phyloP scores from a whole-genome alignment of 2,797 vertebrate genomes.

The Carduelis carduelis region DNA sequence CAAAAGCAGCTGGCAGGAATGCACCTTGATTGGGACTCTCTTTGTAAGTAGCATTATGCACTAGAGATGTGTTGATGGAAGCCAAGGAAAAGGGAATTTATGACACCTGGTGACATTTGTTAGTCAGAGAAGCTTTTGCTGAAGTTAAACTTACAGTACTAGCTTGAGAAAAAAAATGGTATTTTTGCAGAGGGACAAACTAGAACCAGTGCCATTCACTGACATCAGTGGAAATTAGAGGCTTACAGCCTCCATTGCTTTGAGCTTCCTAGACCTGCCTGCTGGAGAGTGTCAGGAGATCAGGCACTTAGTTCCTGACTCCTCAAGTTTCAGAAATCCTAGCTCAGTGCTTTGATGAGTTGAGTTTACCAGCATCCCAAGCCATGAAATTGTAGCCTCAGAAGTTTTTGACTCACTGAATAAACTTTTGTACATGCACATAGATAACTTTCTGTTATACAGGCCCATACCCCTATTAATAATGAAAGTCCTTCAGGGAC shows the following conservation, averaged over 20 bases:
- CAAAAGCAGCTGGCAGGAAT: background rate
- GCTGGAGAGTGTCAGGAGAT: background rate
- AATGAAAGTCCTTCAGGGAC: background rate
- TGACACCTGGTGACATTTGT: background rate
- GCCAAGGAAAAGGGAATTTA: background rate
- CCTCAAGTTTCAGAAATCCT: background rate
- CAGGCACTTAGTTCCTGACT: background rate
- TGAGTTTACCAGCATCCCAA: background rate
- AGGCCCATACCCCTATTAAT: background rate
- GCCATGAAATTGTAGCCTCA: background rate
- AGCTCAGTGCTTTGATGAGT: background rate
- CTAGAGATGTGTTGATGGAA: background rate
- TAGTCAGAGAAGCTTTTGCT: background rate
- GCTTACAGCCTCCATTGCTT: fast-evolving
- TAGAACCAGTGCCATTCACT: background rate
- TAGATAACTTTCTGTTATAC: background rate
- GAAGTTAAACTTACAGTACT: background rate
- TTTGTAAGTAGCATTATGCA: background rate
- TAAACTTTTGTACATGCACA: background rate
- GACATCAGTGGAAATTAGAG: background rate
- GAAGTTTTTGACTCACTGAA: background rate
- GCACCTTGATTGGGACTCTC: background rate
- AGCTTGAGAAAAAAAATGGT: background rate
- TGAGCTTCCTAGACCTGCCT: background rate
- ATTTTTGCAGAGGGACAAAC: background rate